A percentile compares a stretch with the other conserved stretches of the same genome.
phyloP scores from a whole-genome alignment of 2,113 vertebrate genomes.

The Microtus pennsylvanicus region DNA sequence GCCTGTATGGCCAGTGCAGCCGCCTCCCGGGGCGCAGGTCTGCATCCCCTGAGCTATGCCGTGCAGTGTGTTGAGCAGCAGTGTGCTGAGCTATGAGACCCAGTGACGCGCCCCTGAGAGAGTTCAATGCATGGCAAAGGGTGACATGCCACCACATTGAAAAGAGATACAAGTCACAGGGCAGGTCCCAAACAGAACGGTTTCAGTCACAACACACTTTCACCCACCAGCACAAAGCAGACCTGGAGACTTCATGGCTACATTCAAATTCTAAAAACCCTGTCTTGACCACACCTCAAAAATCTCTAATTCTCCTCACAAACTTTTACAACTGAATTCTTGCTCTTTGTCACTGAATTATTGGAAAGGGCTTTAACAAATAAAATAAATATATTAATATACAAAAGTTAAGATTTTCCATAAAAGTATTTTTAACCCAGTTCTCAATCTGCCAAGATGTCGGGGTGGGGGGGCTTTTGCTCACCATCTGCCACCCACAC shows the following conservation, averaged over 20 bases:
- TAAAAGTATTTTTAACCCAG: conserved; percentile 57
- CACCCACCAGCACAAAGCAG: background rate
- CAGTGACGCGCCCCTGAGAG: rapidly evolving
- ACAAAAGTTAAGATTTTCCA: conserved; percentile 51
- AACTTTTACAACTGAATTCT: conserved; percentile 21
- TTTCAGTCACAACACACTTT: background rate
- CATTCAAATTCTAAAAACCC: conserved; percentile 30
- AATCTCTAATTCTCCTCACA: background rate
- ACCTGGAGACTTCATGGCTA: background rate
- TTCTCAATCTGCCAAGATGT: conserved; percentile 53
- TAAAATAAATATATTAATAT: conserved; percentile 50
- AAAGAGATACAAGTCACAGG: background rate
- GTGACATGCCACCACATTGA: no score
- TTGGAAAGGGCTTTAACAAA: conserved; percentile 31
- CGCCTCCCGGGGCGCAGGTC: background rate
- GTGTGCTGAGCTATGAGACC: rapidly evolving
- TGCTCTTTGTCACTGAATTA: background rate
- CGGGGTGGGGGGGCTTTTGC: conserved; percentile 8
- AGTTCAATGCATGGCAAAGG: background rate
- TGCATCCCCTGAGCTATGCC: rapidly evolving
- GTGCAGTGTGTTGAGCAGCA: background rate
- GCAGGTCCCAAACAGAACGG: background rate
- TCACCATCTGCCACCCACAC: conserved; percentile 57
- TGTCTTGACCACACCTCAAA: background rate
- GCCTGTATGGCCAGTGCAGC: background rate